Evolutionary conservation across 2,113 vertebrate species (phyloP).

Genomic region (Atractosteus spatula): DNA sequence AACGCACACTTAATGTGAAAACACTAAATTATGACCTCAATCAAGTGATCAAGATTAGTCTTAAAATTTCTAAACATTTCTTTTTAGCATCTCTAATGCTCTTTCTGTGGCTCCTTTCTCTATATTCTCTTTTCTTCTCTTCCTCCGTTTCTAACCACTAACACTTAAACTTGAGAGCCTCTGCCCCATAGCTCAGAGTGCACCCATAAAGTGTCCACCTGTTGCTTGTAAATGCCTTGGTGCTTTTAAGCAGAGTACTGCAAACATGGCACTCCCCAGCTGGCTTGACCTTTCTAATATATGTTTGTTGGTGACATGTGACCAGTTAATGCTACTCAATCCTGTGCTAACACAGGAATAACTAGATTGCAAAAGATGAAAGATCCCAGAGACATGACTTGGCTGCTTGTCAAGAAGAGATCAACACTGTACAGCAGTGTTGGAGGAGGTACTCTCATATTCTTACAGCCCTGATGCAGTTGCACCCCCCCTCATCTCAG

Average conservation of each 20-base stretch:
- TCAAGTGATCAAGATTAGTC: no score
- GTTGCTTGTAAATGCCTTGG: slow-evolving; percentile 22
- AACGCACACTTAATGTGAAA: background rate
- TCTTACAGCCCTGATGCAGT: background rate
- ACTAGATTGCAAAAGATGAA: slow-evolving; percentile 22
- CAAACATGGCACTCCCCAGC: slow-evolving; percentile 12
- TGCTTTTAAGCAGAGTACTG: slow-evolving; percentile 10
- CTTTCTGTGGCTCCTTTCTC: background rate
- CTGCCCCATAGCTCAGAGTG: background rate
- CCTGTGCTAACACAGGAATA: slow-evolving; percentile 23
- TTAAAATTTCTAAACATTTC: background rate
- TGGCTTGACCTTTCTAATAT: slow-evolving; percentile 13
- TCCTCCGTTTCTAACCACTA: background rate
- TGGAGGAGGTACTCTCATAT: slow-evolving; percentile 8
- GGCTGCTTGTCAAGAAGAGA: slow-evolving; percentile 25
- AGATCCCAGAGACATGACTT: slow-evolving; percentile 20
- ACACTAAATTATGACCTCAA: background rate
- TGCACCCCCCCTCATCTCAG: no score
- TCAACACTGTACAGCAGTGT: slow-evolving; percentile 34
- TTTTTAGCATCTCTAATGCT: background rate
- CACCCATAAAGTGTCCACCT: background rate
- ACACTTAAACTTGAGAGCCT: background rate
- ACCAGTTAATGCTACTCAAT: slow-evolving; percentile 5
- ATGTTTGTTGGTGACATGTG: slow-evolving; percentile 6
- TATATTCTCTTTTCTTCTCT: background rate